A percentile compares a stretch with the other conserved stretches of the same genome.
These are phyloP conservation scores for Diadema setosum DNA, from an alignment of 35 echinoderm and acorn worm genomes.

Conservation along the genomic window DNA sequence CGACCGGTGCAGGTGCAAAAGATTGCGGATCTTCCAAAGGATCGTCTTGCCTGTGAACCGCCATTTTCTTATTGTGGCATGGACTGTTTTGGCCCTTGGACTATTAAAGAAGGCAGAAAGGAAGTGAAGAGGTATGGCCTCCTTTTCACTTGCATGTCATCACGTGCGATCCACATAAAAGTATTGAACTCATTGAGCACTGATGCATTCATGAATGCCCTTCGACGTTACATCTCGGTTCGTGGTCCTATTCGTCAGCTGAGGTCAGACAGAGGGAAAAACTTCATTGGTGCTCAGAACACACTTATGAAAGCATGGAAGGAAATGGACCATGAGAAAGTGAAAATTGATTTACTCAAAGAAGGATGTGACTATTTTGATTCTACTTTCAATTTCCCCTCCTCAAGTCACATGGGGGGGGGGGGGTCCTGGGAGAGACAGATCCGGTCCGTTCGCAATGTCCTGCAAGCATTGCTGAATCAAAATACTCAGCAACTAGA, in stretches of 20 bases:
- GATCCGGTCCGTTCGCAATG: neutral
- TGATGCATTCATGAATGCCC: slow-evolving; percentile 55
- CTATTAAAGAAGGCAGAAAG: slow-evolving; percentile 41
- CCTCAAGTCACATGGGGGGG: neutral
- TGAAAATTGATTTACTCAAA: neutral
- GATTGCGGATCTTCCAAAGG: slow-evolving; percentile 57
- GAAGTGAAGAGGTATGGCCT: slow-evolving; percentile 62
- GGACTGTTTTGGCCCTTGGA: slow-evolving; percentile 64
- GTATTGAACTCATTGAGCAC: slow-evolving; percentile 12
- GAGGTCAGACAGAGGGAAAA: slow-evolving; percentile 49
- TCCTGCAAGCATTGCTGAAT: neutral
- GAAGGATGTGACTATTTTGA: neutral
- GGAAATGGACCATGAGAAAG: neutral
- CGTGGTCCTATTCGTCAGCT: slow-evolving; percentile 39
- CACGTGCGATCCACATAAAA: slow-evolving; percentile 63
- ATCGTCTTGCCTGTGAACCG: slow-evolving; percentile 52
- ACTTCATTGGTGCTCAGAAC: slow-evolving; percentile 58
- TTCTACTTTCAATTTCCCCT: neutral
- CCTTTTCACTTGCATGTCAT: slow-evolving; percentile 50
- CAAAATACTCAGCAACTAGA: slow-evolving; percentile 2
- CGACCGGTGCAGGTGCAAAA: too few relatives aligned
- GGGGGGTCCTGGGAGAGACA: slow-evolving; percentile 17
- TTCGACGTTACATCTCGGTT: slow-evolving; percentile 39
- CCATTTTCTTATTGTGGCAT: slow-evolving; percentile 62
- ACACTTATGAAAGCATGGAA: neutral